Percentiles rank a stretch among this genome's conserved stretches.
These are phyloP conservation scores for Elephantulus edwardii DNA, from an alignment of 2,113 vertebrate genomes.

Conservation along the genomic window DNA sequence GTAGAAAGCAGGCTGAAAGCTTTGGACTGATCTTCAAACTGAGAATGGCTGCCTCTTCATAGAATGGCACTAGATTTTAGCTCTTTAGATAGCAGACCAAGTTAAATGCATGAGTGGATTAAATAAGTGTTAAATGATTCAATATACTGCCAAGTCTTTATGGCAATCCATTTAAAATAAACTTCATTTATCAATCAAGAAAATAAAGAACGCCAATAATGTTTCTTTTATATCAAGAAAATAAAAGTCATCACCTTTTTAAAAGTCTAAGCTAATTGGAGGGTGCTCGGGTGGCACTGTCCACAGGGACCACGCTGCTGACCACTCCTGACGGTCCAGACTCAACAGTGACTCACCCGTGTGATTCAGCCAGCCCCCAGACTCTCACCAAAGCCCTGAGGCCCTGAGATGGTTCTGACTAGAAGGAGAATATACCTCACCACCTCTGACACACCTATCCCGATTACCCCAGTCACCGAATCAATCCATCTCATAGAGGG, in stretches of 20 bases:
- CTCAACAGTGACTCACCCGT: no score
- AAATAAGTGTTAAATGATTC: background rate
- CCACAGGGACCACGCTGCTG: no score
- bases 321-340: no score
- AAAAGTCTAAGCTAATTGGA: background rate
- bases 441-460: no score
- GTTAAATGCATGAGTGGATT: background rate
- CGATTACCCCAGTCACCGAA: no score
- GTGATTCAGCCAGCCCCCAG: no score
- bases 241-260: background rate
- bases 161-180: background rate
- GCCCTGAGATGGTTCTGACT: no score
- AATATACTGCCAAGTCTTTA: background rate
- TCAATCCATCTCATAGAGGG: no score
- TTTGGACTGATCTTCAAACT: background rate
- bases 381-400: no score
- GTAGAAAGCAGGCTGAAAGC: background rate
- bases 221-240: no score
- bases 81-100: background rate
- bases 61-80: background rate
- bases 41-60: background rate
- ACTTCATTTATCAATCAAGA: background rate
- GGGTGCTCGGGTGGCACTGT: no score
- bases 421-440: no score
- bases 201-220: background rate